Evolutionary conservation across 2,797 vertebrate genomes (phyloP).

Genomic region (Chaenodraco wilsoni): DNA sequence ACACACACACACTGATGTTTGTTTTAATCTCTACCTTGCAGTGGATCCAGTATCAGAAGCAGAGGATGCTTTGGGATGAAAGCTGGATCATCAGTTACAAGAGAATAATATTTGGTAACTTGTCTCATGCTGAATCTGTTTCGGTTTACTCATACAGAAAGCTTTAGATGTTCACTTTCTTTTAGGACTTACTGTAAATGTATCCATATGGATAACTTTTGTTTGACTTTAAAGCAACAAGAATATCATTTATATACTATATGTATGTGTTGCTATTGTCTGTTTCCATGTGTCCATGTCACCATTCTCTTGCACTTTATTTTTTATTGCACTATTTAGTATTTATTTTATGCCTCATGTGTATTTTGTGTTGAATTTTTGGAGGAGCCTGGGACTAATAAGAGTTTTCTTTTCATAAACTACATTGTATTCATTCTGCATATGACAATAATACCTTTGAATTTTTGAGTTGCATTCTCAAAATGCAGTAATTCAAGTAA

Average conservation of each 20-base stretch:
- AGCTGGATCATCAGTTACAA: constrained; percentile 87
- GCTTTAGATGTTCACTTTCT: not conserved
- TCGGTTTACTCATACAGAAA: not conserved
- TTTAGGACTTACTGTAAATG: not conserved
- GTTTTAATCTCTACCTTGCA: constrained; percentile 42
- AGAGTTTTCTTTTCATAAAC: too few species aligned
- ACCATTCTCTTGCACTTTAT: too few species aligned
- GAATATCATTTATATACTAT: not conserved
- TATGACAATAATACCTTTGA: too few species aligned
- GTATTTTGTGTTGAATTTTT: too few species aligned
- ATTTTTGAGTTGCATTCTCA: too few species aligned
- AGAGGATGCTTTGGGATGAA: constrained; percentile 88
- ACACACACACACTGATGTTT: constrained; percentile 13
- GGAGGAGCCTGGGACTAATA: too few species aligned
- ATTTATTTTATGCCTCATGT: too few species aligned
- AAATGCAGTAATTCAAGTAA: not conserved
- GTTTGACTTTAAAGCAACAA: not conserved
- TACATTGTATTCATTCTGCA: too few species aligned
- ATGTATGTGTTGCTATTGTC: not conserved
- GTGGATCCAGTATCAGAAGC: constrained; percentile 88
- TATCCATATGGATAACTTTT: not conserved
- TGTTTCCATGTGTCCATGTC: too few species aligned
- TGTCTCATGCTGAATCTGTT: not conserved
- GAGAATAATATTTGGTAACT: constrained; percentile 82
- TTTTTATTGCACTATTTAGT: too few species aligned